These are phyloP conservation scores for Hypselothyrea guttata DNA, from an alignment of 2,888 invertebrate genomes.

Conservation along the genomic window DNA sequence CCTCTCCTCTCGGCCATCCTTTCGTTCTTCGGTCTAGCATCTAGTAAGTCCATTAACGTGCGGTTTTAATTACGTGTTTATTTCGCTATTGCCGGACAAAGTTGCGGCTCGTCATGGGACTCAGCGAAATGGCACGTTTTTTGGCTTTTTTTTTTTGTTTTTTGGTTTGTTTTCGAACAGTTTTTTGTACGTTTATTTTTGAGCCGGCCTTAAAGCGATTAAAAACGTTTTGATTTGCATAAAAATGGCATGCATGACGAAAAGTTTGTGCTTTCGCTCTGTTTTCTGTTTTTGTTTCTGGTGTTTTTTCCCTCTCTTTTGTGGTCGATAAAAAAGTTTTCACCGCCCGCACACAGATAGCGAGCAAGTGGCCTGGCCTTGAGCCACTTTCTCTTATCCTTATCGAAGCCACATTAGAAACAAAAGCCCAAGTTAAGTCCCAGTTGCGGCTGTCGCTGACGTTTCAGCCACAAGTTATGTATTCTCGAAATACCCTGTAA, in stretches of 20 bases:
- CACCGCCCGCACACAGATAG: constrained; percentile 52
- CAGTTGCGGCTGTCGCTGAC: constrained; percentile 58
- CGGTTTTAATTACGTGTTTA: constrained; percentile 74
- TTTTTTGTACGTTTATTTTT: constrained; percentile 26
- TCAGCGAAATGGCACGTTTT: background rate
- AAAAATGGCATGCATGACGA: constrained; percentile 61
- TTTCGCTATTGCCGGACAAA: constrained; percentile 48
- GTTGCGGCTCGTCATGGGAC: constrained; percentile 10
- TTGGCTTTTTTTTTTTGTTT: constrained; percentile 1
- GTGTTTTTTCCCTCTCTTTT: no score
- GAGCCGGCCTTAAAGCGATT: constrained; percentile 59
- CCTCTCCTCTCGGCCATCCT: background rate
- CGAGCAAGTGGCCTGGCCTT: constrained; percentile 9
- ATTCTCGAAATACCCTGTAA: background rate
- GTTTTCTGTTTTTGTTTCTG: no score
- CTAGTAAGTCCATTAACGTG: constrained; percentile 62
- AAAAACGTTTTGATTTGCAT: constrained; percentile 70
- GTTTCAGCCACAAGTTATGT: constrained; percentile 54
- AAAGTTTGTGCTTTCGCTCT: constrained; percentile 42
- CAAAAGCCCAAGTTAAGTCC: constrained; percentile 50
- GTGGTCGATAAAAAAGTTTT: constrained; percentile 56
- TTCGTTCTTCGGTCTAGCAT: no score
- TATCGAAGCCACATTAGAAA: constrained; percentile 50
- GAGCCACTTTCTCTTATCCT: background rate
- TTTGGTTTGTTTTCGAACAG: constrained; percentile 19